Base-by-base conservation (phyloP, 2,797 vertebrate genomes). In the Acrossocheilus fasciatus region DNA sequence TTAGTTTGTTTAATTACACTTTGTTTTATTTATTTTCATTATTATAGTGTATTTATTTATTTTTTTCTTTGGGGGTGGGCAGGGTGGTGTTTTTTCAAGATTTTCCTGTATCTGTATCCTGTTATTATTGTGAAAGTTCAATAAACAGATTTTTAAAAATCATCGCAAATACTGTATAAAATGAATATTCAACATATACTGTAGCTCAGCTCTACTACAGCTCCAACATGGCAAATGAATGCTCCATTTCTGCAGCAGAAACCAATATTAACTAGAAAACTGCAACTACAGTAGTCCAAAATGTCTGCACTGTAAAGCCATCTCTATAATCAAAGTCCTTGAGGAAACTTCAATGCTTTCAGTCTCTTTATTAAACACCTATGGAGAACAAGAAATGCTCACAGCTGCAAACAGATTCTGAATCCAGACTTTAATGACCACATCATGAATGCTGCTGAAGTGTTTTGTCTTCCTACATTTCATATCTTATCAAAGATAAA, bases 361-460 rank as follows among this genome's bases (percentile, higher is more conserved):
- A 59, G 23, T 4, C 11, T 59, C 34, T 30, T 54, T 77, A 4
- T 59, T 39, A 23, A 39, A 57, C 52, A n/a, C 75, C 17, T 52
- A 76, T 52, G 9, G 47, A 76, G 47, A 30, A 43, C 54, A 78
- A 59, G 36, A 59, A 59, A n/a, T 59, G 76, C 23, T 78, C 2
- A 39, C 7, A 41, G 23, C 12, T n/a, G 23, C 23, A 0, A 2
- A 39, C 39, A 10, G 39, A 41, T 36, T 26, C 14, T 41, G 23
- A 59, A 59, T 78, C 34, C 36, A 59, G 36, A 78, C 12, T 59
- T 41, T 78, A 77, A 77, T 77, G 54, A 17, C 36, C 54, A 59
- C 23, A 59, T 59, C 20, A 78, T 41, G 34, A 30, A 30, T 0
- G 26, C 41, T 11, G 15, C 26, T 17, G 15, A 50, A 50, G 45